Percentiles rank a stretch among this genome's conserved stretches.
These are phyloP conservation scores for Caenorhabditis latens DNA, from an alignment of 1,140 invertebrate species.

Conservation along the genomic window DNA sequence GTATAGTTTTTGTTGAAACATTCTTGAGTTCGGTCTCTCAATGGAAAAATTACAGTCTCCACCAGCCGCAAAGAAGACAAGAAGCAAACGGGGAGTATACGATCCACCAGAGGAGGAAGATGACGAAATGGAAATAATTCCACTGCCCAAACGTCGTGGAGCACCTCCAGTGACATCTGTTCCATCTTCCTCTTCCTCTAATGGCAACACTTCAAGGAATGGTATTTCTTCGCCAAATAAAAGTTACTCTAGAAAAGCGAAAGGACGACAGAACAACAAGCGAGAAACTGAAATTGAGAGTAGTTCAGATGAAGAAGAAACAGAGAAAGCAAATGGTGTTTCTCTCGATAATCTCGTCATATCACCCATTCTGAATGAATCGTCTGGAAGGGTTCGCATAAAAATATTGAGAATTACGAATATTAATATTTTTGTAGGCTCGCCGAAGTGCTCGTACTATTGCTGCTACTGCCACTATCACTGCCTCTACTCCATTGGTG, in stretches of 20 bases:
- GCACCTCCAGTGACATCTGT: not conserved
- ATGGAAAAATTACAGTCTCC: not conserved
- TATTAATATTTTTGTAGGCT: not conserved
- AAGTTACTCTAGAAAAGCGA: not conserved
- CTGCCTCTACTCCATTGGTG: constrained; percentile 3
- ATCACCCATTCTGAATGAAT: constrained; percentile 10
- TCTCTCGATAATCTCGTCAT: constrained; percentile 9
- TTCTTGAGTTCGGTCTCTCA: too few relatives aligned
- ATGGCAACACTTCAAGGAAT: not conserved
- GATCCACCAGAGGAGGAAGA: constrained; percentile 18
- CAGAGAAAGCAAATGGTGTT: not conserved
- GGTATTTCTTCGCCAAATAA: not conserved
- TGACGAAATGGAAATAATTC: not conserved
- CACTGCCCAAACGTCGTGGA: not conserved
- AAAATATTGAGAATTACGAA: not conserved
- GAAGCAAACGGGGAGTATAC: constrained; percentile 15
- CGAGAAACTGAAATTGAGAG: not conserved
- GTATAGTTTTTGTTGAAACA: not conserved
- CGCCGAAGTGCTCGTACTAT: constrained; percentile 29
- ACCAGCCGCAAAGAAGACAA: not conserved
- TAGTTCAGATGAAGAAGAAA: not conserved
- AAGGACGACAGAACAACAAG: not conserved
- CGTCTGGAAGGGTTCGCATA: not conserved
- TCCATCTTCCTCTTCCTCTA: not conserved
- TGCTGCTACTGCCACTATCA: not conserved